These are phyloP conservation scores for Saimiri boliviensis DNA, from an alignment of 2,113 vertebrate genomes.

Conservation along the genomic window DNA sequence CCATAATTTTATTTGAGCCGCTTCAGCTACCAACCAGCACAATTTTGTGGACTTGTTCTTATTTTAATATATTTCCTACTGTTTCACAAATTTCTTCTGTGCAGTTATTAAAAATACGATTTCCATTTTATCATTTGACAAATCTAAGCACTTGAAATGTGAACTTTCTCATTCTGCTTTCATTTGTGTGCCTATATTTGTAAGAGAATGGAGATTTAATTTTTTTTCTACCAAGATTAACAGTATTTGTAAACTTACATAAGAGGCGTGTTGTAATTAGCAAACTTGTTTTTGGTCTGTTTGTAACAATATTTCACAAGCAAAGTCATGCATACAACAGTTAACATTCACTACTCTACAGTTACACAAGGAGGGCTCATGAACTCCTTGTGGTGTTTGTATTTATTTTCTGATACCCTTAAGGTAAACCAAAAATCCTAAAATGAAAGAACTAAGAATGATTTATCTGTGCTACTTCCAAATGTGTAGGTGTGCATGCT, in stretches of 20 bases:
- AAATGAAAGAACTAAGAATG: slow-evolving; percentile 10
- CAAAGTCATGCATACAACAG: neutral
- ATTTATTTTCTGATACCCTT: slow-evolving; percentile 16
- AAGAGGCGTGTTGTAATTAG: slow-evolving; percentile 15
- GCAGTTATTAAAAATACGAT: neutral
- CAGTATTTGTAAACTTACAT: slow-evolving; percentile 38
- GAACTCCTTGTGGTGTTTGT: neutral
- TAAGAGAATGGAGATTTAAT: slow-evolving; percentile 28
- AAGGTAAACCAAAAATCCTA: slow-evolving; percentile 28
- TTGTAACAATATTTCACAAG: slow-evolving; percentile 24
- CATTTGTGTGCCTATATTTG: slow-evolving; percentile 47
- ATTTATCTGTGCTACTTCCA: slow-evolving; percentile 9
- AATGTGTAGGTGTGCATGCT: neutral
- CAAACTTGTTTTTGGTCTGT: slow-evolving; percentile 9
- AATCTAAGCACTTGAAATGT: slow-evolving; percentile 48
- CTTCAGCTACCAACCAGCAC: neutral
- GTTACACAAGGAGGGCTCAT: neutral
- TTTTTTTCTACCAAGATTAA: slow-evolving; percentile 39
- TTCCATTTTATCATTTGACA: slow-evolving; percentile 30
- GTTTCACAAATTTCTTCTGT: slow-evolving; percentile 33
- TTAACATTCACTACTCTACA: slow-evolving; percentile 9
- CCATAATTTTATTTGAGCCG: slow-evolving; percentile 37
- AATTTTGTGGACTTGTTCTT: slow-evolving; percentile 1
- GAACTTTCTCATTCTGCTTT: slow-evolving; percentile 42
- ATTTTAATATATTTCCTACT: slow-evolving; percentile 14